phyloP scores from a whole-genome alignment of 2,113 vertebrate genomes.

The Rhinoderma darwinii region DNA sequence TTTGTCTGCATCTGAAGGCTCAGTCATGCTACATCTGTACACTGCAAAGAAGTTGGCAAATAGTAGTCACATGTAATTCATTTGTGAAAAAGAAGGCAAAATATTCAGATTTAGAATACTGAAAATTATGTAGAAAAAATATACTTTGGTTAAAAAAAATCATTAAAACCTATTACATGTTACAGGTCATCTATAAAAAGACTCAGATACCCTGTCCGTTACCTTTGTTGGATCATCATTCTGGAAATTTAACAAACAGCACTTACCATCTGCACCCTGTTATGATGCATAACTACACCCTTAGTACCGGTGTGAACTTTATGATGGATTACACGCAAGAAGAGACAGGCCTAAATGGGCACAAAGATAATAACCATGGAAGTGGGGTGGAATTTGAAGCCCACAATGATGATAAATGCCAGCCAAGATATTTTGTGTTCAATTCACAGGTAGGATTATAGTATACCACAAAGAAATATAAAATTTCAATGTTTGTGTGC shows the following conservation, averaged over 20 bases:
- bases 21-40: neutral
- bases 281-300: slow-evolving; percentile 72
- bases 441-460: slow-evolving; percentile 95
- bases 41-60: neutral
- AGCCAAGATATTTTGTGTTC: slow-evolving; percentile 92
- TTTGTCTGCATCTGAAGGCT: neutral
- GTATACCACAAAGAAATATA: too few relatives aligned
- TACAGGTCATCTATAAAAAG: slow-evolving; percentile 95
- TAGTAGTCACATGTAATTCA: neutral
- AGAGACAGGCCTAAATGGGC: slow-evolving; percentile 67
- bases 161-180: slow-evolving; percentile 21
- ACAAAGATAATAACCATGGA: slow-evolving; percentile 62
- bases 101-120: neutral
- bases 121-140: too few relatives aligned
- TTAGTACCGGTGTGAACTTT: slow-evolving; percentile 70
- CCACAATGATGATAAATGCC: slow-evolving; percentile 82
- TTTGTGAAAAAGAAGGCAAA: too few relatives aligned
- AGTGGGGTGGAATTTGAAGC: slow-evolving; percentile 76
- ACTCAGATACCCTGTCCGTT: slow-evolving; percentile 92
- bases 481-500: too few relatives aligned
- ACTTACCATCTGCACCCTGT: slow-evolving; percentile 72
- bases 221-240: slow-evolving; percentile 73
- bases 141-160: too few relatives aligned
- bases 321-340: slow-evolving; percentile 81
- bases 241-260: slow-evolving; percentile 81